A percentile compares a stretch with the other conserved stretches of the same genome.
These are phyloP conservation scores for Drosophila subsilvestris DNA, from an alignment of 2,888 invertebrate genomes.

Conservation along the genomic window DNA sequence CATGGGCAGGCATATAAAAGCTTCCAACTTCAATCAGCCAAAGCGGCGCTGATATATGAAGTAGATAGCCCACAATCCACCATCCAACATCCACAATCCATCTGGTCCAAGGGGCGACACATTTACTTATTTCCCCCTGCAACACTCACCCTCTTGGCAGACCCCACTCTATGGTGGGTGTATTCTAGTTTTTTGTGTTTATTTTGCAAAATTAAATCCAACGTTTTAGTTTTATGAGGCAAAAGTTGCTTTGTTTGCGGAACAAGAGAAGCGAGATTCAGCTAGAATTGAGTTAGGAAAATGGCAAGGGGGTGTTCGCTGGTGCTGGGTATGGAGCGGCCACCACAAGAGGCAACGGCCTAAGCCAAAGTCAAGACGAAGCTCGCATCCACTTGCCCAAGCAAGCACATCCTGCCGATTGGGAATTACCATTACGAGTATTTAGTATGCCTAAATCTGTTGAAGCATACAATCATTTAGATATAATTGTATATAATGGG, in stretches of 20 bases:
- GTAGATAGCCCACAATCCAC: constrained; percentile 9
- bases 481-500: too few species aligned
- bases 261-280: constrained; percentile 36
- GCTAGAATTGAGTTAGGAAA: neutral
- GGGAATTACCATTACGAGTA: too few species aligned
- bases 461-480: neutral
- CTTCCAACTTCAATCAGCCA: constrained; percentile 30
- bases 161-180: constrained; percentile 8
- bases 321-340: too few species aligned
- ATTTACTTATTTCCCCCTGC: constrained; percentile 2
- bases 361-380: neutral
- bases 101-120: constrained; percentile 13
- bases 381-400: neutral
- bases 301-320: neutral
- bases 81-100: constrained; percentile 1
- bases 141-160: neutral
- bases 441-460: neutral
- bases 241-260: constrained; percentile 78
- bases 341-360: constrained; percentile 24
- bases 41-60: constrained; percentile 22
- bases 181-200: constrained; percentile 64
- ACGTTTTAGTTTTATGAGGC: constrained; percentile 76
- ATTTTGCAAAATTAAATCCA: constrained; percentile 79
- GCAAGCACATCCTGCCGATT: too few species aligned
- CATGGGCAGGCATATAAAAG: constrained; percentile 22